Evolutionary conservation across 2,888 invertebrate species (phyloP).

Genomic region (Ctena decussata): DNA sequence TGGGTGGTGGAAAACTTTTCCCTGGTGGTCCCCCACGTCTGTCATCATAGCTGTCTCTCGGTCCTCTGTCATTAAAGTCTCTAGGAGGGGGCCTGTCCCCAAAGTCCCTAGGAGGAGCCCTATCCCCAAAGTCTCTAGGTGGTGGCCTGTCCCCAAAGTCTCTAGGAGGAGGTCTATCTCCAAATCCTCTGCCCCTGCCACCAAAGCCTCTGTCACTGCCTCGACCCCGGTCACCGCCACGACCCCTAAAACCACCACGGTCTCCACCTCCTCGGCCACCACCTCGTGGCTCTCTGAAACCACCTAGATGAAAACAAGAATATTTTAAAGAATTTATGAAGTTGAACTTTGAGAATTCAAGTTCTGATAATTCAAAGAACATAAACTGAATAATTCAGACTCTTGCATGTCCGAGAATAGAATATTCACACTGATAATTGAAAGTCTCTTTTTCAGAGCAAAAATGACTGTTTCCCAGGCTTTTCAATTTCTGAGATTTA

Average conservation of each 20-base stretch:
- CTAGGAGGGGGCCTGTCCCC: slow-evolving; percentile 48
- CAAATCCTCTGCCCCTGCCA: slow-evolving; percentile 27
- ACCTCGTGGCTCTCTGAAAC: neutral
- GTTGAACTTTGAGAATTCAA: too few species aligned
- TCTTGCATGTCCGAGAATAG: too few species aligned
- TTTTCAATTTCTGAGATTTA: too few species aligned
- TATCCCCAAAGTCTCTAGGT: slow-evolving; percentile 5
- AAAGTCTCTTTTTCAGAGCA: too few species aligned
- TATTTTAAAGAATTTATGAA: too few species aligned
- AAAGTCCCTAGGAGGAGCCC: slow-evolving; percentile 24
- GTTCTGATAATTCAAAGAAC: too few species aligned
- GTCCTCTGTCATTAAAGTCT: neutral
- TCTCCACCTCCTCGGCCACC: neutral
- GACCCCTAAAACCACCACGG: slow-evolving; percentile 41
- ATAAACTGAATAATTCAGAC: too few species aligned
- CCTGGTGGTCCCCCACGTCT: slow-evolving; percentile 33
- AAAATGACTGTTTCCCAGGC: too few species aligned
- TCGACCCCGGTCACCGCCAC: slow-evolving; percentile 50
- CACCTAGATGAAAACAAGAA: too few species aligned
- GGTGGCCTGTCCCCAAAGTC: neutral
- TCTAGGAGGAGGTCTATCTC: slow-evolving; percentile 1
- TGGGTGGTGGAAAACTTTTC: slow-evolving; percentile 10
- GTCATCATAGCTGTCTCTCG: slow-evolving; percentile 50
- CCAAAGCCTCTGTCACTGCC: slow-evolving; percentile 31
- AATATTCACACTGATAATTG: too few species aligned